Conservation (phyloP, 2,888 invertebrate species). For the Tetrapedia diversipes region DNA sequence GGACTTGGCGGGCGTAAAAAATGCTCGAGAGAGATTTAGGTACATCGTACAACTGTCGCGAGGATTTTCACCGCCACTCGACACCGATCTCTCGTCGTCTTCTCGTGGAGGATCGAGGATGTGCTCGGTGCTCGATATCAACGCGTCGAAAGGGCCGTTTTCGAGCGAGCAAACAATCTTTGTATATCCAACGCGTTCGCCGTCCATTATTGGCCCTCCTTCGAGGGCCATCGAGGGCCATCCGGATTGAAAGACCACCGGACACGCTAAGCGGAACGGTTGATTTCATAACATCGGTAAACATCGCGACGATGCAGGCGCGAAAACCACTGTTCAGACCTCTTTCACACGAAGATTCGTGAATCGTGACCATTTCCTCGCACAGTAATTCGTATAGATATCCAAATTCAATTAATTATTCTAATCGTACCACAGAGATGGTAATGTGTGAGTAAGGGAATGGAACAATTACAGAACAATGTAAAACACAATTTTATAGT, state of each 20-base stretch:
- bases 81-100: constrained; percentile 36
- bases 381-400: too few species aligned
- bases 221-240: constrained; percentile 40
- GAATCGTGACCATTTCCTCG: too few species aligned
- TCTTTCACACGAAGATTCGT: too few species aligned
- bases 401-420: too few species aligned
- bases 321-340: too few species aligned
- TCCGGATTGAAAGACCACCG: constrained; percentile 26
- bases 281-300: constrained; percentile 46
- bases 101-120: too few species aligned
- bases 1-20: constrained; percentile 61
- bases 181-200: constrained; percentile 39
- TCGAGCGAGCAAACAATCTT: constrained; percentile 43
- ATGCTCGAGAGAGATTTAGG: constrained; percentile 63
- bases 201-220: constrained; percentile 47
- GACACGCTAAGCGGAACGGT: neutral
- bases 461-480: too few species aligned
- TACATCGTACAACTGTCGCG: constrained; percentile 64
- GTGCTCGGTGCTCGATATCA: constrained; percentile 7
- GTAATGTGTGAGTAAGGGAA: too few species aligned
- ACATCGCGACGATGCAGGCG: constrained; percentile 35
- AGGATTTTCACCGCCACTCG: constrained; percentile 45
- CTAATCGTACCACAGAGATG: too few species aligned
- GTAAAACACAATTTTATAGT: too few species aligned
- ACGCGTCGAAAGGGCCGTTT: constrained; percentile 20